Percentiles rank a stretch among this genome's conserved stretches.
phyloP scores from a whole-genome alignment of 1,140 invertebrate species.

The Parapsyche elsis region DNA sequence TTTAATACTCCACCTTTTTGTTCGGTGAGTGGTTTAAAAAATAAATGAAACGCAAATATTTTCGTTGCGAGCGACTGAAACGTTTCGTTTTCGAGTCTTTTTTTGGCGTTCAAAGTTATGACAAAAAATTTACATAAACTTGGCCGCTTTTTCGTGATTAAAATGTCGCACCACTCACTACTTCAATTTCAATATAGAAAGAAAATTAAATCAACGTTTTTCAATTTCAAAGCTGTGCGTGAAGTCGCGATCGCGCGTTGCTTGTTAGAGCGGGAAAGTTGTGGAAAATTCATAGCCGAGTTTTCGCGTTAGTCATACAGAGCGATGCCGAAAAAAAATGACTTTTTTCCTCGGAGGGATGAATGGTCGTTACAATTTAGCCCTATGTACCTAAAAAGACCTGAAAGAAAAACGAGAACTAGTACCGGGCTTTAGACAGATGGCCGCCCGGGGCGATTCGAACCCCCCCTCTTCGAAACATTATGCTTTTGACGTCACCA shows the following conservation, averaged over 20 bases:
- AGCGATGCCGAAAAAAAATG: constrained; percentile 5
- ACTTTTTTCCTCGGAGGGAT: background rate
- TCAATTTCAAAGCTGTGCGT: no score
- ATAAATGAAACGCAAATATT: constrained; percentile 4
- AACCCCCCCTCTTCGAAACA: background rate
- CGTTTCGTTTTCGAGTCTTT: no score
- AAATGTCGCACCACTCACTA: no score
- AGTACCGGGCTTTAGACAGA: background rate
- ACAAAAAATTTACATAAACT: no score
- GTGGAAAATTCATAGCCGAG: background rate
- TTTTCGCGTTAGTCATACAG: background rate
- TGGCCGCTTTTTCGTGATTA: no score
- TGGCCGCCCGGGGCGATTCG: background rate
- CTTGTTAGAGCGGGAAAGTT: background rate
- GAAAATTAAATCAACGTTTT: no score
- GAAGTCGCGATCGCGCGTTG: no score
- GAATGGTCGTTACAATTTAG: constrained; percentile 8
- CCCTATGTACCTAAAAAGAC: background rate
- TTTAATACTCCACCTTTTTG: no score
- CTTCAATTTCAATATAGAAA: no score
- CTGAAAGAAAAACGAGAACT: background rate
- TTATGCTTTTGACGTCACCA: constrained; percentile 9
- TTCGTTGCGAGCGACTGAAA: background rate
- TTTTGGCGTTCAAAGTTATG: no score
- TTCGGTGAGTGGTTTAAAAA: background rate